Base-by-base conservation (phyloP, 2,888 invertebrate genomes). In the Clitarchus hookeri region DNA sequence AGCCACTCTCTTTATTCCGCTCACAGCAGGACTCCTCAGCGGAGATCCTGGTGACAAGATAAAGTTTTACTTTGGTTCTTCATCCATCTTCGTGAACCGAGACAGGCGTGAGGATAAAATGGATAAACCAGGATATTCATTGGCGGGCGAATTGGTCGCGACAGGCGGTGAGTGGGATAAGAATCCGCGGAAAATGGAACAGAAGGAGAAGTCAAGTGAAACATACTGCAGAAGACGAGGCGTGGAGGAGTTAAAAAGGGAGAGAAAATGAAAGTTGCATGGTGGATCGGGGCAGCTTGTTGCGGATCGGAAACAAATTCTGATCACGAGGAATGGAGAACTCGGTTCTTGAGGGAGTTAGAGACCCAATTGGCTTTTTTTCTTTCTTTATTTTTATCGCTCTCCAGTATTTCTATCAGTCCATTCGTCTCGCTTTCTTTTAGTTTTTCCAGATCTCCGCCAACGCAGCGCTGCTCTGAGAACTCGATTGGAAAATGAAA, bases 241-340 rank as follows among this genome's bases (percentile, higher is more conserved):
- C 19, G 2, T 23, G 65, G 65, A 23, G 65, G 65, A 65, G 65
- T 19, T 65, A 23, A n/a, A n/a, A 65, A 12, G 19, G 65, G n/a
- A 19, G n/a, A 53, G 3, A 65, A 65, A 65, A 65, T 65, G 65
- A 65, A 65, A 65, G 65, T 65, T 65, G 65, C 65, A 65, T 65
- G 65, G 65, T 23, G 65, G n/a, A 65, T 65, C 65, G 65, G 16
- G 65, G 65, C 65, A 3, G 65, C 65, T 65, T 65, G 65, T 65
- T 65, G 65, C 65, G 65, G 65, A 65, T 65, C 65, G n/a, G 65
- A 65, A n/a, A 65, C 19, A 65, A 65, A 65, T 65, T 65, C 65
- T 65, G 65, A 65, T 65, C 65, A 65, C 65, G n/a, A 23, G 23
- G n/a, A 23, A 11, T n/a, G 23, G 65, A 65, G 65, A 19, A 65